Base-by-base conservation (phyloP, 2,113 vertebrate genomes). In the Takifugu flavidus region DNA sequence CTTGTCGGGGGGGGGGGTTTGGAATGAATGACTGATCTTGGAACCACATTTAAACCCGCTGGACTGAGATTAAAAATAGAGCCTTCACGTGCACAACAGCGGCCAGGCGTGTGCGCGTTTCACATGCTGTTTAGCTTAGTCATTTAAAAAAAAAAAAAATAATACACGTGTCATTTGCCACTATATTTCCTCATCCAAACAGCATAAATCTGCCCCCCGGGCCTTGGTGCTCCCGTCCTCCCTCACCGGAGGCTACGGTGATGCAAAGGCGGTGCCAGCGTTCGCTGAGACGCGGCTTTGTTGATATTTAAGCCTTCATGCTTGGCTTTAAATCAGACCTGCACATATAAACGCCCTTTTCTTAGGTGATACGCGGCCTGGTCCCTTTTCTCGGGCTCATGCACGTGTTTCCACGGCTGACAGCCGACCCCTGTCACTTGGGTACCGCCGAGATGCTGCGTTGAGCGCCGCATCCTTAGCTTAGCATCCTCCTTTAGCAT, bases 211-310 rank as follows among this genome's bases (percentile, higher is more conserved):
- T 27, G 20, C 4, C 10, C 13, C 11, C 25, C 2, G 3, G 50
- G 50, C 61, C 42, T 72, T 49, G 3, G 27, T 2, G 2, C 25
- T 61, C 20, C 20, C 20, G 12, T 25, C 68, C 46, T 28, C 49
- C n/a, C 42, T 31, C 42, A 6, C 49, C 58, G 34, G 29, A 70
- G 69, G 77, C 58, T 25, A 6, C 6, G 25, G 34, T 44, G 59
- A 49, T 56, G 54, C 60, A 85, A 82, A 89, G 87, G 86, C 87
- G 87, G 86, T 84, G 85, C 84, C 85, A 78, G 75, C 80, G 79
- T 68, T 78, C 73, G 82, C 67, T 69, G 83, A 82, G 62, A 56
- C 69, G 46, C 57, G n/a, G 50, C 0, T 53, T 65, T 4, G 62
- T 53, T 20, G 12, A 7, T 0, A 26, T 43, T 26, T 49, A 43